Conservation (phyloP, 2,113 vertebrate genomes). For the Notothenia rossii region DNA sequence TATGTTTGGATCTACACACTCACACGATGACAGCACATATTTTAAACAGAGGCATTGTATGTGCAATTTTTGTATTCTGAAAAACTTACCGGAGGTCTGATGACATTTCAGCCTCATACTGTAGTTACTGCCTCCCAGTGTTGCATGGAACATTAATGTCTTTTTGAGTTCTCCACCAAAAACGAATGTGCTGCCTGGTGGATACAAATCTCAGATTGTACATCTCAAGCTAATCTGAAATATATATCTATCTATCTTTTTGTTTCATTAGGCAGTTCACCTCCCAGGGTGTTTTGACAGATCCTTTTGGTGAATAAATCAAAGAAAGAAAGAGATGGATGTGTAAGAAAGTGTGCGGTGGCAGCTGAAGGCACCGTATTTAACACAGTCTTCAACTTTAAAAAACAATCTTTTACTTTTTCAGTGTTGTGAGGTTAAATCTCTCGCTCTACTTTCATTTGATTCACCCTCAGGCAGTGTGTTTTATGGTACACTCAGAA, state of each 20-base stretch:
- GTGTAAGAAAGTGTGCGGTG: background rate
- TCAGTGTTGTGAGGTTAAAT: no score
- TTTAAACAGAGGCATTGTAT: background rate
- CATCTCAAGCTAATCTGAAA: background rate
- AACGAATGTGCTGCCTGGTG: background rate
- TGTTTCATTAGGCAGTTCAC: background rate
- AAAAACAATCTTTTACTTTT: background rate
- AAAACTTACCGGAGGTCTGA: background rate
- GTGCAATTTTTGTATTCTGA: slow-evolving; percentile 4
- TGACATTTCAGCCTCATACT: slow-evolving; percentile 7
- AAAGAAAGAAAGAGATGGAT: slow-evolving; percentile 29
- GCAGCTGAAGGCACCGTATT: background rate
- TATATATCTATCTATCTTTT: background rate
- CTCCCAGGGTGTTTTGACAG: background rate
- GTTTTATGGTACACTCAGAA: no score
- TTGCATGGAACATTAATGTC: slow-evolving; percentile 2
- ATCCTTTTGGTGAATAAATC: slow-evolving; percentile 24
- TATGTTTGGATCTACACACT: background rate
- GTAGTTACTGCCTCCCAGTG: background rate
- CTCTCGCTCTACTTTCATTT: background rate
- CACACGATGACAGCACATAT: background rate
- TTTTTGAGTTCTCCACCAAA: slow-evolving; percentile 14
- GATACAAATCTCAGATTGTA: slow-evolving; percentile 2
- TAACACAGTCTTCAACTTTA: background rate
- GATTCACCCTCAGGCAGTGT: background rate